Conservation (phyloP, 2,888 invertebrate species). For the Aleiodes alternator region DNA sequence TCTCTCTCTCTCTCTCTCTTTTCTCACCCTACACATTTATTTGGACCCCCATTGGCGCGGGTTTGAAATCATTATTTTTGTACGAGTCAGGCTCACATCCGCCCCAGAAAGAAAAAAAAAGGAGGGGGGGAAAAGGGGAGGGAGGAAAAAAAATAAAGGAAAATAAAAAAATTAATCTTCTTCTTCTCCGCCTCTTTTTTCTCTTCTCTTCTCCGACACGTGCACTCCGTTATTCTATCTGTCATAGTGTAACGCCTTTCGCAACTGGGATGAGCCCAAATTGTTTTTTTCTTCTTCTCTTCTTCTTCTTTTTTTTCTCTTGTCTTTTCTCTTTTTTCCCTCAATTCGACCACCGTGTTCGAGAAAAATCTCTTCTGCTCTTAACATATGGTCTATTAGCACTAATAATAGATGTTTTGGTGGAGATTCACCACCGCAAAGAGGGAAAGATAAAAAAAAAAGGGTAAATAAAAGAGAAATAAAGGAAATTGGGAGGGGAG, state of each 20-base stretch:
- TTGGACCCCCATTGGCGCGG: constrained; percentile 22
- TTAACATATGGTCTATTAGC: constrained; percentile 27
- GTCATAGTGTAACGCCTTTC: constrained; percentile 42
- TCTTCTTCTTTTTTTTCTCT: constrained; percentile 5
- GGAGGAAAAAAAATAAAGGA: not conserved
- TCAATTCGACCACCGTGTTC: constrained; percentile 23
- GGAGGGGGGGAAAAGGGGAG: too few species aligned
- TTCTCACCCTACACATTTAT: not conserved
- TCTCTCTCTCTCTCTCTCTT: constrained; percentile 22
- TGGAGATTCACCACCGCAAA: not conserved
- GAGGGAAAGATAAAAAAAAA: not conserved
- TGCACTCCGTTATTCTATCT: constrained; percentile 40
- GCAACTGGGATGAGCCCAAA: constrained; percentile 27
- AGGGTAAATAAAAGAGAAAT: too few species aligned
- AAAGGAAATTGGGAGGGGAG: too few species aligned
- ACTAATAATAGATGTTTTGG: constrained; percentile 29
- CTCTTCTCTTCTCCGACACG: constrained; percentile 38
- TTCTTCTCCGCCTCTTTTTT: constrained; percentile 39
- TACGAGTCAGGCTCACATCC: constrained; percentile 25
- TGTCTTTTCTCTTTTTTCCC: constrained; percentile 9
- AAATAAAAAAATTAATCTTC: constrained; percentile 33
- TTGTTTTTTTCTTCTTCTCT: constrained; percentile 33
- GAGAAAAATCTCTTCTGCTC: constrained; percentile 3
- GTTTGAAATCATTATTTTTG: constrained; percentile 26
- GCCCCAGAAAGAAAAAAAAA: not conserved